Evolutionary conservation across 2,797 vertebrate genomes (phyloP).

Genomic region (Jordanella pulchra): DNA sequence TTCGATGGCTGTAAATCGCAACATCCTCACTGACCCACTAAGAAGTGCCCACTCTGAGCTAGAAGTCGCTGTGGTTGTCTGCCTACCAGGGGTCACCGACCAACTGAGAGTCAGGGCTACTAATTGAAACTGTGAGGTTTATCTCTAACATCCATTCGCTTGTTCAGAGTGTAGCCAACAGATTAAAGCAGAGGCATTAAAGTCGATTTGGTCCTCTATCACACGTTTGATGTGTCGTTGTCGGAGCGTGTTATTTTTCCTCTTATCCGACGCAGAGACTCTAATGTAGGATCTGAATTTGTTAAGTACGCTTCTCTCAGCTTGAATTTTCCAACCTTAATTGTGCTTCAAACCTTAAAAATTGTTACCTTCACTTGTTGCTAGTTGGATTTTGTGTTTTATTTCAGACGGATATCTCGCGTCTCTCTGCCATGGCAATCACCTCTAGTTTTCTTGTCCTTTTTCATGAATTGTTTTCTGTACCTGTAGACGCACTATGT

Average conservation of each 20-base stretch:
- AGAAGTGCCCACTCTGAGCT: constrained; percentile 45
- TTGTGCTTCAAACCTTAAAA: constrained; percentile 9
- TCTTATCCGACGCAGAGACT: constrained; percentile 15
- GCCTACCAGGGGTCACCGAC: constrained; percentile 45
- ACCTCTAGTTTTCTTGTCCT: constrained; percentile 28
- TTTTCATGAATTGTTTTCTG: constrained; percentile 28
- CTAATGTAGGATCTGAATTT: constrained; percentile 27
- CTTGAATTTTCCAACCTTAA: constrained; percentile 10
- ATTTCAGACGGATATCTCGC: constrained; percentile 20
- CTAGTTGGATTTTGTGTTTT: constrained; percentile 10
- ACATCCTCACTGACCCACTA: constrained; percentile 47
- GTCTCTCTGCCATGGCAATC: constrained; percentile 19
- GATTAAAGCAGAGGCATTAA: constrained; percentile 11
- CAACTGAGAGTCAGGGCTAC: constrained; percentile 53
- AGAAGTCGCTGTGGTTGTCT: constrained; percentile 23
- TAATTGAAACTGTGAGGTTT: constrained; percentile 49
- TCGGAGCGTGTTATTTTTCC: constrained; percentile 5
- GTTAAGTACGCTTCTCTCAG: constrained; percentile 9
- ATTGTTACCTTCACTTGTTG: constrained; percentile 28
- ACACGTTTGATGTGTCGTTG: constrained; percentile 8
- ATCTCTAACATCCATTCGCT: constrained; percentile 26
- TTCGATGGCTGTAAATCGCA: background rate
- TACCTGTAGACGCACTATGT: constrained; percentile 16
- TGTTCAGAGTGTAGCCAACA: constrained; percentile 5
- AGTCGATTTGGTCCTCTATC: constrained; percentile 2